phyloP scores from a whole-genome alignment of 2,888 invertebrate genomes.

The Aspidiotus destructor region DNA sequence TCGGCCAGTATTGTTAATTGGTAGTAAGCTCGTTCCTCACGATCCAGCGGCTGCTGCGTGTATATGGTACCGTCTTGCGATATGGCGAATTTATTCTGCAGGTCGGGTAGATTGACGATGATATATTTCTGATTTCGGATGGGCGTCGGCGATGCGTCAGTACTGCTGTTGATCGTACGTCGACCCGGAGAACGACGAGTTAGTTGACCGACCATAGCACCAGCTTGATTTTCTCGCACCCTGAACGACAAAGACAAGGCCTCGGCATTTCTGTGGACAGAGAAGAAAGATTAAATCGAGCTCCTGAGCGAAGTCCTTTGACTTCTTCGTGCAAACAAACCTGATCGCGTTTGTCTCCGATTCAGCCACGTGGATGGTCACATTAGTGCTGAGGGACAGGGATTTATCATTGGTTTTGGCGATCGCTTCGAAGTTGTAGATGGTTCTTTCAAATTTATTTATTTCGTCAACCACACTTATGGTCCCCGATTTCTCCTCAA shows the following conservation, averaged over 20 bases:
- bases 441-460: constrained; percentile 54
- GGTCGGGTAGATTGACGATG: constrained; percentile 74
- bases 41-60: constrained; percentile 63
- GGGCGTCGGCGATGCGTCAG: constrained; percentile 31
- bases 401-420: constrained; percentile 55
- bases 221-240: constrained; percentile 64
- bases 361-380: constrained; percentile 73
- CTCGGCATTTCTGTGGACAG: constrained; percentile 39
- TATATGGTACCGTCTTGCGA: constrained; percentile 68
- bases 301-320: neutral
- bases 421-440: constrained; percentile 73
- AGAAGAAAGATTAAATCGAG: neutral
- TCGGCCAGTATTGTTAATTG: constrained; percentile 71
- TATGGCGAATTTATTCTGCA: constrained; percentile 66
- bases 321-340: neutral
- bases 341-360: constrained; percentile 56
- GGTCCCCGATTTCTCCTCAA: constrained; percentile 77
- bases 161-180: constrained; percentile 1
- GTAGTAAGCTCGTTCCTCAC: constrained; percentile 62
- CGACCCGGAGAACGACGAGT: constrained; percentile 1
- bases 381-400: constrained; percentile 65
- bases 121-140: constrained; percentile 52
- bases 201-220: constrained; percentile 62
- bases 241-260: constrained; percentile 63
- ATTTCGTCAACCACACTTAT: constrained; percentile 73